A percentile compares a stretch with the other conserved stretches of the same genome.
Evolutionary conservation across 2,113 vertebrate species (phyloP).

Genomic region (Lycaon pictus): DNA sequence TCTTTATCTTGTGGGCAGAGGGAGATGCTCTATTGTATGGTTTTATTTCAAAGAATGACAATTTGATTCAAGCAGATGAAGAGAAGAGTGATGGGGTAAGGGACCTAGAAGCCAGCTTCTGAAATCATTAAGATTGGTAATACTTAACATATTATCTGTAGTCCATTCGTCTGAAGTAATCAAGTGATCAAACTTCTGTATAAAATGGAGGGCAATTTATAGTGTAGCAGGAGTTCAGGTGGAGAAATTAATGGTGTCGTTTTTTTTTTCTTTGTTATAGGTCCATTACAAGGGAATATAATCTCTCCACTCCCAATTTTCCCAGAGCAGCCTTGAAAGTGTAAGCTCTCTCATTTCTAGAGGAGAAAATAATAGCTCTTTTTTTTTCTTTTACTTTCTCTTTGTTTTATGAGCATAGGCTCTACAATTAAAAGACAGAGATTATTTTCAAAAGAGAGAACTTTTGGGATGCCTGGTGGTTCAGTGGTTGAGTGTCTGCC

Average conservation of each 20-base stretch:
- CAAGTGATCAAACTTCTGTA: background rate
- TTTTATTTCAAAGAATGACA: background rate
- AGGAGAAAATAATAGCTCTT: background rate
- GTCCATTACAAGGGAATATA: background rate
- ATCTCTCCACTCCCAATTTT: background rate
- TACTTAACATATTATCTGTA: background rate
- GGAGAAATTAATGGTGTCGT: background rate
- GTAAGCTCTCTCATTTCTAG: background rate
- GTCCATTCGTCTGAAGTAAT: background rate
- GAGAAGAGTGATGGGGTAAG: background rate
- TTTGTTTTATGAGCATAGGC: background rate
- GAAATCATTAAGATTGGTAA: background rate
- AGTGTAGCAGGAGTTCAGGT: background rate
- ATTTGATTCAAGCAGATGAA: background rate
- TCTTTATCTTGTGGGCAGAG: background rate
- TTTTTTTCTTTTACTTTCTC: background rate
- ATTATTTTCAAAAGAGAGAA: background rate
- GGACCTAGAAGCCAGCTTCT: background rate
- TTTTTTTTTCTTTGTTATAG: background rate
- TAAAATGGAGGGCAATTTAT: background rate
- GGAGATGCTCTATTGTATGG: background rate
- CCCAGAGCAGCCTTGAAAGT: background rate
- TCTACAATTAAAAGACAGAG: background rate
- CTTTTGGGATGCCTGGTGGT: background rate
- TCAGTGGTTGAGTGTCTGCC: no score